Evolutionary conservation across 1,140 invertebrate species (phyloP).

Genomic region (Ericerus pela): DNA sequence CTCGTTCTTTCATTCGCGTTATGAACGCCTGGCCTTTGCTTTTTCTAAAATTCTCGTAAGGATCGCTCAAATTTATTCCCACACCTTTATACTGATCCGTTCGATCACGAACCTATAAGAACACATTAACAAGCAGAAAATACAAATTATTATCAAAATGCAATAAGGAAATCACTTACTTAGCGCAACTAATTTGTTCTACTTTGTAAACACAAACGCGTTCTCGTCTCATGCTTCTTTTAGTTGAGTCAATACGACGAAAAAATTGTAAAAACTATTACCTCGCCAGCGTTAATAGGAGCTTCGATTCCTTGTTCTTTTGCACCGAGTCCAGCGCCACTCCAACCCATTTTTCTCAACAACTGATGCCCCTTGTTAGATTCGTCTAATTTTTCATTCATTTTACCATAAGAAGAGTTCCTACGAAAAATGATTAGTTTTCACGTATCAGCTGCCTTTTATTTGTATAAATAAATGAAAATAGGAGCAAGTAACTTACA

Average conservation of each 20-base stretch:
- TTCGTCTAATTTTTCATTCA: slow-evolving; percentile 43
- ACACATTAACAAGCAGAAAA: neutral
- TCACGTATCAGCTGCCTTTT: neutral
- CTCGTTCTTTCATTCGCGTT: slow-evolving; percentile 83
- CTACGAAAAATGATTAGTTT: slow-evolving; percentile 18
- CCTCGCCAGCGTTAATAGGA: slow-evolving; percentile 80
- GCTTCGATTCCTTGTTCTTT: slow-evolving; percentile 89
- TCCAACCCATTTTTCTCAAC: slow-evolving; percentile 91
- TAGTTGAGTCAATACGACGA: too few species aligned
- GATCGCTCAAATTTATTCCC: slow-evolving; percentile 78
- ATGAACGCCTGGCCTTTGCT: slow-evolving; percentile 93
- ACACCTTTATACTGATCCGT: slow-evolving; percentile 86
- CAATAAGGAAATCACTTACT: neutral
- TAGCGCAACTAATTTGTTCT: neutral
- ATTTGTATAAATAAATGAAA: too few species aligned
- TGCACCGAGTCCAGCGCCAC: slow-evolving; percentile 70
- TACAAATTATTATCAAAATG: neutral
- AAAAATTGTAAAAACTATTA: slow-evolving; percentile 28
- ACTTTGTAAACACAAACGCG: too few species aligned
- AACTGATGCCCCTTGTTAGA: slow-evolving; percentile 92
- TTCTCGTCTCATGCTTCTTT: too few species aligned
- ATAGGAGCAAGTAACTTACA: too few species aligned
- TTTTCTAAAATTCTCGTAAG: slow-evolving; percentile 93
- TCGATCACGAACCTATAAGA: slow-evolving; percentile 47
- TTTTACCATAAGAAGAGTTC: slow-evolving; percentile 18